Evolutionary conservation across 1,140 invertebrate species (phyloP).

Genomic region (Papilio aristodemus): DNA sequence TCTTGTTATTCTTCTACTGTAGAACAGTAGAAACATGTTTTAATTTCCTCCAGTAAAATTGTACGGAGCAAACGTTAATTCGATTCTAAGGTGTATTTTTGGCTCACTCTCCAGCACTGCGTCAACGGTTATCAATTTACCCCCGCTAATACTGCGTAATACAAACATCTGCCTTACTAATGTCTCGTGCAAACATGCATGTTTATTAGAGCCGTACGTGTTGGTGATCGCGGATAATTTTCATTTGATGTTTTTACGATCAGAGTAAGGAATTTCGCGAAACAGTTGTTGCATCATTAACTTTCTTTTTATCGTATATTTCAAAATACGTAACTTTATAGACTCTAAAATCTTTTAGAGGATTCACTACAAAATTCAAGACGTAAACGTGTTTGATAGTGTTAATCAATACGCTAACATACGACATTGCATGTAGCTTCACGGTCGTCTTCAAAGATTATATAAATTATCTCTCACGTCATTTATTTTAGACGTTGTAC

Average conservation of each 20-base stretch:
- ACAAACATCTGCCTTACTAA: conserved; percentile 22
- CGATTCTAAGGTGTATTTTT: conserved; percentile 26
- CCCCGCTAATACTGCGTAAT: conserved; percentile 31
- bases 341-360: conserved; percentile 14
- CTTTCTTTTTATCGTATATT: conserved; percentile 24
- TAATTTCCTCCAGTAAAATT: background rate
- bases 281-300: conserved; percentile 1
- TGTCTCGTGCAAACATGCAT: conserved; percentile 15
- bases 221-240: background rate
- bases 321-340: conserved; percentile 4
- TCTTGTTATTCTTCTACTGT: background rate
- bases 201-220: conserved; percentile 11
- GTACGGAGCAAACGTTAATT: conserved; percentile 8
- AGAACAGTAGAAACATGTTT: background rate
- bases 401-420: conserved; percentile 19
- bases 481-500: background rate
- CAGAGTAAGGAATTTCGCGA: background rate
- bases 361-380: conserved; percentile 3
- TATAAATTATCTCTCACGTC: conserved; percentile 6
- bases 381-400: background rate
- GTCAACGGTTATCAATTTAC: conserved; percentile 27
- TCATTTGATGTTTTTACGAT: background rate
- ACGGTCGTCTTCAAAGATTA: background rate
- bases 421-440: background rate
- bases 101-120: conserved; percentile 27